Evolutionary conservation across 2,888 invertebrate species (phyloP), one percentile per base, ranked within the genome.

Genomic region (Hyppa rectilinea): DNA sequence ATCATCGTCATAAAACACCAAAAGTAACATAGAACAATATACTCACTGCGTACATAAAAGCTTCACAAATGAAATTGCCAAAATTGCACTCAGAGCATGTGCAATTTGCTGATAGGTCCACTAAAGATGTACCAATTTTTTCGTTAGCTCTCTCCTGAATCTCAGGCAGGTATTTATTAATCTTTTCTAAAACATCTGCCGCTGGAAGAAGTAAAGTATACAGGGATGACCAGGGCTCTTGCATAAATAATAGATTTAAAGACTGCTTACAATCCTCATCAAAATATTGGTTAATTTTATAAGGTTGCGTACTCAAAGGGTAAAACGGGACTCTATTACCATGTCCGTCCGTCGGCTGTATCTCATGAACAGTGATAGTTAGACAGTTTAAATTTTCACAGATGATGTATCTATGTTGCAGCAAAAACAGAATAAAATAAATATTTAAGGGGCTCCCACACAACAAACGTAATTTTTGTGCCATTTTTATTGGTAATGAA

Each of bases 41-140:
- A 78, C 74, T 78, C 14, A 74, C 74, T 4, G 72, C 79, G 45
- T 31, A 1, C 23, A 74, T 14, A 78, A 78, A 74, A 34, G 74
- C 74, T 7, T 71, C 78, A 36, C 74, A 74, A 20, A 74, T 61
- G 6, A 74, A 74, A 12, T 74, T 71, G 12, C 74, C 74, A 14
- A 56, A 72, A 29, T 74, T 74, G n/a, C 74, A 74, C 26, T 74
- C 74, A 0, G 78, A 50, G 17, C 74, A 74, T 20, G n/a, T 61
- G 38, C 74, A 74, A 31, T 78, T 55, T 12, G 74, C 20, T 20
- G 45, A 60, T 20, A 74, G 23, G 7, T 60, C 17, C n/a, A 74
- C 74, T 6, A 74, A 56, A 36, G 74, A 43, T 20, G 9, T 50
- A 1, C 74, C 74, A 29, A 74, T 70, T 56, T 50, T 23, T 50